These are phyloP conservation scores for Spongilla lacustris DNA, from an alignment of 37 sponge, comb jelly and placozoan genomes.

Conservation along the genomic window DNA sequence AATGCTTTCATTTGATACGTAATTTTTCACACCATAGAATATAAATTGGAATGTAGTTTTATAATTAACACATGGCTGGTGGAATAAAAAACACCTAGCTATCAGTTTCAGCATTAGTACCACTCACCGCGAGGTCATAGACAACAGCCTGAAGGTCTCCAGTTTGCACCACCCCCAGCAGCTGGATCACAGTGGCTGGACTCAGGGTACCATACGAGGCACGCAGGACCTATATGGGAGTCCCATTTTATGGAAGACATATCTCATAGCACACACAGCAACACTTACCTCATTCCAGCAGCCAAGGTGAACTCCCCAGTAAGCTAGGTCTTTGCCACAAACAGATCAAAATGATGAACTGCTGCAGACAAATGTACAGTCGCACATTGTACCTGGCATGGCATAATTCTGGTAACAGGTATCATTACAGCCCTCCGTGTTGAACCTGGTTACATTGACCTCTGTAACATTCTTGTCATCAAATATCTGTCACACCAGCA, in stretches of 20 bases:
- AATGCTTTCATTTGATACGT: too few species aligned
- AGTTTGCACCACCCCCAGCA: conserved; percentile 59
- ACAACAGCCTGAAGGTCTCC: conserved; percentile 63
- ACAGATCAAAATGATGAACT: neutral
- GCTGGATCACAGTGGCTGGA: conserved; percentile 34
- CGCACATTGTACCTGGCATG: conserved; percentile 9
- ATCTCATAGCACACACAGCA: neutral
- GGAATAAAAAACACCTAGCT: too few species aligned
- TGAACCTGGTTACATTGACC: conserved; percentile 44
- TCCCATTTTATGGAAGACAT: neutral
- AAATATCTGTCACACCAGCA: too few species aligned
- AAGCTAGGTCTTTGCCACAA: conserved; percentile 37
- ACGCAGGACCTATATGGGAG: conserved; percentile 15
- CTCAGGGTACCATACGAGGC: conserved; percentile 31
- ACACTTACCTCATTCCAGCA: conserved; percentile 68
- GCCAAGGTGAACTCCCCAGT: conserved; percentile 75
- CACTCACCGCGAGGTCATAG: conserved; percentile 53
- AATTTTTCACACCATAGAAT: too few species aligned
- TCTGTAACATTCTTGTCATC: conserved; percentile 60
- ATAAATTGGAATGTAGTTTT: too few species aligned
- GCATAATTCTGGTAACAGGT: conserved; percentile 52
- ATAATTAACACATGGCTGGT: too few species aligned
- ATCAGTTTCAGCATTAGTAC: neutral
- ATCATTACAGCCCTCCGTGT: conserved; percentile 37
- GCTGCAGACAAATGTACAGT: neutral